Evolutionary conservation across 2,797 vertebrate species (phyloP).

Genomic region (Basileuterus tristriatus): DNA sequence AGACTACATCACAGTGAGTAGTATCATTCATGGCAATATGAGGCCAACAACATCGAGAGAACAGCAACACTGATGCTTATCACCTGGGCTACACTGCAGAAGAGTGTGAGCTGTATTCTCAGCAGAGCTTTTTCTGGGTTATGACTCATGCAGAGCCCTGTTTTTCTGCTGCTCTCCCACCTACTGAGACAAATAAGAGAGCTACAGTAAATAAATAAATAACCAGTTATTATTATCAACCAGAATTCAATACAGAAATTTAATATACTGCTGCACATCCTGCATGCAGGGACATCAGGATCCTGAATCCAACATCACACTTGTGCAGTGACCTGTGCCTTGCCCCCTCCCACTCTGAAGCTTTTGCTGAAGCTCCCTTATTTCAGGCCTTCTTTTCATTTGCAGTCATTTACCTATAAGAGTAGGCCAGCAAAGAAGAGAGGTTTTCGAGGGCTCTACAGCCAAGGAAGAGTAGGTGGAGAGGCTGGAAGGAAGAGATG

Average conservation of each 20-base stretch:
- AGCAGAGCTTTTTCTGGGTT: slow-evolving; percentile 23
- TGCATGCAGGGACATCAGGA: background rate
- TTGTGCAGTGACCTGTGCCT: background rate
- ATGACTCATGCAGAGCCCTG: slow-evolving; percentile 39
- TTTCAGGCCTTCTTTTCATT: background rate
- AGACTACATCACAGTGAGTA: background rate
- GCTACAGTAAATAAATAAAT: background rate
- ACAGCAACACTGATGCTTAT: background rate
- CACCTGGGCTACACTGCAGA: background rate
- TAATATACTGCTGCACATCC: background rate
- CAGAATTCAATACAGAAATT: background rate
- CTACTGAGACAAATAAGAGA: background rate
- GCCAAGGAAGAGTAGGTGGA: background rate
- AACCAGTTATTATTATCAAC: background rate
- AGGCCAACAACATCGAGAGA: background rate
- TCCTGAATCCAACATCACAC: background rate
- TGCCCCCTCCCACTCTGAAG: background rate
- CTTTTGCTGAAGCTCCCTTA: background rate
- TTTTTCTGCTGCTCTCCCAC: background rate
- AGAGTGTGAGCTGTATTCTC: background rate
- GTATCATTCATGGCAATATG: background rate
- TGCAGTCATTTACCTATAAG: background rate
- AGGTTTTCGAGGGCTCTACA: background rate
- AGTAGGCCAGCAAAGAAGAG: background rate
- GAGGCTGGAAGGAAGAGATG: background rate